Evolutionary conservation across 2,113 vertebrate genomes (phyloP), one percentile per base, ranked within the genome.

Genomic region (Copsychus sechellarum): DNA sequence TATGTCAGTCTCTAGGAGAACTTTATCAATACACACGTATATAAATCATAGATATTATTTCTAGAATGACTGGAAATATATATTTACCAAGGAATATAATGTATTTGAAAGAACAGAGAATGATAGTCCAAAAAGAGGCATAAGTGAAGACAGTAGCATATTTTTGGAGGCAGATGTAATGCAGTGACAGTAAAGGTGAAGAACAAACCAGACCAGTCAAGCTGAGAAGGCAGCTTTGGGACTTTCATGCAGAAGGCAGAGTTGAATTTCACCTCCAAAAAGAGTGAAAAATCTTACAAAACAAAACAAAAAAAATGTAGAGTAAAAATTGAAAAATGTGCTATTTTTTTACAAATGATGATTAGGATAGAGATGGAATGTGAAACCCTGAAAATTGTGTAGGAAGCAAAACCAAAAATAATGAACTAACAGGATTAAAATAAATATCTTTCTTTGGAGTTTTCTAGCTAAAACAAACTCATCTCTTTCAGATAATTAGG

Each of bases 241-340:
- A 31, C 11, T 25, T 76, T 3, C 8, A 6, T 65, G 70, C 54
- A 56, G n/a, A 92, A 87, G 14, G 5, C 14, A 79, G 40, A 78
- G 29, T 53, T 25, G 5, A 5, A 61, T 18, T 82, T 11, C 25
- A 8, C 24, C 18, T 31, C 6, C 10, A n/a, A n/a, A 79, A 65
- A 66, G 12, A 48, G 11, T 24, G 19, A 74, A 90, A 81, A 60
- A 3, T 8, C 20, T 48, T 65, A 34, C 3, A 7, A 71, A 86
- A 54, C 5, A 26, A 71, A 45, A 34, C 16, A 43, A 71, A 21
- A 64, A 23, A 65, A 83, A 36, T 10, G 0, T 17, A 6, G 14
- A 38, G 10, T 3, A 8, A 26, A 6, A 36, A 25, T 8, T 57
- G 6, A 51, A 53, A 72, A 77, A 81, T 0, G 2, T 2, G 14